Evolutionary conservation across 2,113 vertebrate genomes (phyloP), one percentile per base, ranked within the genome.

Genomic region (Pseudopodoces humilis): DNA sequence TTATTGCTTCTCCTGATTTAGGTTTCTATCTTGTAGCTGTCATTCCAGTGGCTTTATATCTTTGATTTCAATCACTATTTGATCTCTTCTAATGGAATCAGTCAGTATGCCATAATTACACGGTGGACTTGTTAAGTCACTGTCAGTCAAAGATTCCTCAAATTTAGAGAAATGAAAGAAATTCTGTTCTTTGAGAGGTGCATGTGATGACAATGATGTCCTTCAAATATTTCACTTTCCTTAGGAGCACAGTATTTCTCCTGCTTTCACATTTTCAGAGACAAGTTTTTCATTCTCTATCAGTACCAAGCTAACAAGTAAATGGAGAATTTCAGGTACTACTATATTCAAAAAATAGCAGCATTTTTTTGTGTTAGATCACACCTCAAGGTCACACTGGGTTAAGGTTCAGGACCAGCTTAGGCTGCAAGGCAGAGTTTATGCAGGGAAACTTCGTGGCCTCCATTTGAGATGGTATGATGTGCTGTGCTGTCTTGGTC

Each of bases 81-180:
- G 88, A 92, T 94, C 78, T 92, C 30, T 85, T 90, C 63, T 94
- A 92, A 94, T 85, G 67, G 92, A 93, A 83, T 93, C 85, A 92
- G 85, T 94, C 79, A 92, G 85, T 62, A 64, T 83, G 71, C 37
- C 85, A 88, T 92, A 90, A 96, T 95, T 94, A 69, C 75, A 83
- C 0, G 4, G 59, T 2, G 20, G 83, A 92, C 82, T 92, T 91
- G 65, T 81, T 90, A 91, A 96, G 70, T 65, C 79, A 62, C 79
- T 95, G 94, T 93, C 92, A 94, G 65, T 88, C 88, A 93, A 95
- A 69, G 3, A 14, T 69, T 72, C 41, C 41, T 88, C 63, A 90
- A 79, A 90, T 83, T 80, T 65, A 74, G 53, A 72, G n/a, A 83
- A 94, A 87, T 79, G 31, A 88, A 94, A 90, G 85, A 64, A 88